phyloP scores from a whole-genome alignment of 2,113 vertebrate species.

The Oxygymnocypris stewartii region DNA sequence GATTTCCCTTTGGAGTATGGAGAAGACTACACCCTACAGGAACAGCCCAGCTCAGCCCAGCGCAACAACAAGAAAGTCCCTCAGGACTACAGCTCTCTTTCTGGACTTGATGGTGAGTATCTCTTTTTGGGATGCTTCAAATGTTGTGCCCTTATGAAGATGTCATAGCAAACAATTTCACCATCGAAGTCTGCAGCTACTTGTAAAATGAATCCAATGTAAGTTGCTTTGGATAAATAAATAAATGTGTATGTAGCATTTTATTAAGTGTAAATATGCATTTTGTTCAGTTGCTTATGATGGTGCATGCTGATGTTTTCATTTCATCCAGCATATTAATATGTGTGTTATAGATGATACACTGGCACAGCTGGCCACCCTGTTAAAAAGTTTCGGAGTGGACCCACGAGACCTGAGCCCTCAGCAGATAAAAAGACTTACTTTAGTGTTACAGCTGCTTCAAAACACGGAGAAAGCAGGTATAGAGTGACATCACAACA shows the following conservation, averaged over 20 bases:
- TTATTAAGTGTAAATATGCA: neutral
- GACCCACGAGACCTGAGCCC: conserved; percentile 84
- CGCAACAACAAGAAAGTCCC: conserved; percentile 68
- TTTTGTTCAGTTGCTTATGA: neutral
- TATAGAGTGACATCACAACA: conserved; percentile 13
- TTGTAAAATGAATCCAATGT: neutral
- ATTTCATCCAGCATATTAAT: neutral
- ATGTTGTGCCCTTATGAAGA: too few species aligned
- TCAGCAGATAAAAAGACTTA: conserved; percentile 84
- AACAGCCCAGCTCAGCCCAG: conserved; percentile 66
- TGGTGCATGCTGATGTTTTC: neutral
- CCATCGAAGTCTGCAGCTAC: neutral
- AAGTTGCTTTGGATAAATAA: neutral
- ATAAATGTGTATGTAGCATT: neutral
- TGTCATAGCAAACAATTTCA: neutral
- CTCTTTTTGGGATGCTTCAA: neutral
- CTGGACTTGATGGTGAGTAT: conserved; percentile 67
- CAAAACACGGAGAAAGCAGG: conserved; percentile 66
- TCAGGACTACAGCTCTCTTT: conserved; percentile 60
- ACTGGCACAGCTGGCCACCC: conserved; percentile 77
- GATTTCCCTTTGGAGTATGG: conserved; percentile 73
- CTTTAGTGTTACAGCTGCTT: conserved; percentile 79
- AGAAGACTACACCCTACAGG: conserved; percentile 72
- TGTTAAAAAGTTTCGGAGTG: conserved; percentile 80
- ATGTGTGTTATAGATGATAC: conserved; percentile 65